A percentile compares a stretch with the other conserved stretches of the same genome.
Evolutionary conservation across 2,888 invertebrate species (phyloP).

Genomic region (Drosophila siamana): DNA sequence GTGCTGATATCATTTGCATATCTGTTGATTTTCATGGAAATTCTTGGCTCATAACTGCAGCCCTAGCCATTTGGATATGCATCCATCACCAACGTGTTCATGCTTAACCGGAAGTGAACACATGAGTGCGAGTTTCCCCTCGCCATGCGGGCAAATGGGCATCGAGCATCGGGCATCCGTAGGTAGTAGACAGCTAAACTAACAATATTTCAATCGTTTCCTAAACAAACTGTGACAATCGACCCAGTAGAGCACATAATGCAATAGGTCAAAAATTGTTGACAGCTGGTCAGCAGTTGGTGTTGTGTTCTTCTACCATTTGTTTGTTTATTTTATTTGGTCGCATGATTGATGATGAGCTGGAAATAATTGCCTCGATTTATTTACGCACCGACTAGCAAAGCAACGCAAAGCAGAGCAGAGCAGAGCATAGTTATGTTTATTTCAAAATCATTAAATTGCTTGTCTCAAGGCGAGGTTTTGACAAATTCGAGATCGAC

Average conservation of each 20-base stretch:
- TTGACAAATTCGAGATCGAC: conserved; percentile 34
- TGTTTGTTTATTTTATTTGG: conserved; percentile 17
- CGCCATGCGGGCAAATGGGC: too few relatives aligned
- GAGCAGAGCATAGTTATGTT: conserved; percentile 11
- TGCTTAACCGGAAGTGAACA: conserved; percentile 35
- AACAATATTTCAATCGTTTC: conserved; percentile 38
- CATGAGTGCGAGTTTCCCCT: background rate
- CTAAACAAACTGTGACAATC: conserved; percentile 54
- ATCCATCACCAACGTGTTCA: background rate
- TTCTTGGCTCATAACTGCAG: conserved; percentile 51
- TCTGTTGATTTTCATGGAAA: conserved; percentile 49
- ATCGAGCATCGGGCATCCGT: too few relatives aligned
- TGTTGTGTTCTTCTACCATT: conserved; percentile 17
- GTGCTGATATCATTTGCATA: conserved; percentile 52
- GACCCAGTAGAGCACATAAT: background rate
- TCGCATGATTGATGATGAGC: conserved; percentile 49
- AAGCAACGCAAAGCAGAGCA: background rate
- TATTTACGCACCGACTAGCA: conserved; percentile 34
- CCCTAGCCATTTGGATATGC: conserved; percentile 36
- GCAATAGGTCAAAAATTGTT: conserved; percentile 31
- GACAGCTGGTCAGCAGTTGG: conserved; percentile 49
- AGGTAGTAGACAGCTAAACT: conserved; percentile 38
- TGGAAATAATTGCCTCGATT: conserved; percentile 45
- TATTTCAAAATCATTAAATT: conserved; percentile 36
- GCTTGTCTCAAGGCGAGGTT: conserved; percentile 43